Base-by-base conservation (phyloP, 1,140 invertebrate species). In the Aphelinus certus region DNA sequence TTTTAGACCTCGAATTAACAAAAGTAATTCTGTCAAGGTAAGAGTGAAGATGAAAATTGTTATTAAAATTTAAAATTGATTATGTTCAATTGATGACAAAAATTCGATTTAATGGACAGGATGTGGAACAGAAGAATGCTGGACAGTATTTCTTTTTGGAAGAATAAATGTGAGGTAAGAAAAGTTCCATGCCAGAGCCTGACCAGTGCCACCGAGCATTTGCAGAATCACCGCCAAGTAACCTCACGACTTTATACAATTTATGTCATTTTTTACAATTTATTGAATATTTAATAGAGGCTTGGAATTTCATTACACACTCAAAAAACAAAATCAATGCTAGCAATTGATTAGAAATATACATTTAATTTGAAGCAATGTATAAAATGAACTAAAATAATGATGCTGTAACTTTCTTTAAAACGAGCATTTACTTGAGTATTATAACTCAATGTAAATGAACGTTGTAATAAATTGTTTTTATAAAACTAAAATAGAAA, bases 71-170 rank as follows among this genome's bases (percentile, higher is more conserved):
- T 26, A 3, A 49, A 53, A 45, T 49, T 46, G 69, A 63, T 63
- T 57, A 58, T 46, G 51, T 47, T 46, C 26, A 56, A 46, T 9
- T 47, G 42, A 48, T 56, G n/a, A 55, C n/a, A 57, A 63, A 1
- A 63, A 70, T 60, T 77, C 26, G 26, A 48, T 56, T 58, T 66
- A 56, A 66, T 66, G 87, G 89, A 69, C 86, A 96, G 93, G 98
- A 99, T 87, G 92, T 94, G 79, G 98, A 99, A 85, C 98, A 99
- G 88, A 99, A 99, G 88, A 91, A 92, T 79, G 93, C 94, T 57
- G 98, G 98, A 62, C 98, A 99, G 88, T 99, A 96, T 88, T 99
- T 99, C 92, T 99, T 99, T 92, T 89, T 99, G 81, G 98, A 99
- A 89, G 97, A 98, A 87, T 96, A 93, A 89, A 64, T 6, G 26